Evolutionary conservation across 1,140 invertebrate species (phyloP).

Genomic region (Drosophila nikananu): DNA sequence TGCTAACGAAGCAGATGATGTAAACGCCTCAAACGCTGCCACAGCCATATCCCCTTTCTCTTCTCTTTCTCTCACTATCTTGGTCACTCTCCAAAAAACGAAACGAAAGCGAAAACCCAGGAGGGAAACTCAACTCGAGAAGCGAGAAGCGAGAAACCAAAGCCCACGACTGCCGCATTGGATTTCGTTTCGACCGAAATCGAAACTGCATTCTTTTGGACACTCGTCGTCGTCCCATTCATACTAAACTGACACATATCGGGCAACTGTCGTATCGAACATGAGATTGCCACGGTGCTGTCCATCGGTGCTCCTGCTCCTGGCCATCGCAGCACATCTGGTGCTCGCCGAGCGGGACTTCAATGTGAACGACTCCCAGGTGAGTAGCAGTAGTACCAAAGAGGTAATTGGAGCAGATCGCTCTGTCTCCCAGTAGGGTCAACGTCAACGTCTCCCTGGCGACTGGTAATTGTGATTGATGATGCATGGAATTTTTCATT

Average conservation of each 20-base stretch:
- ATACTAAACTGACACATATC: conserved; percentile 34
- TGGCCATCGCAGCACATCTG: conserved; percentile 17
- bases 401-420: not conserved
- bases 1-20: conserved; percentile 68
- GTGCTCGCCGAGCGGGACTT: conserved; percentile 74
- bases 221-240: conserved; percentile 7
- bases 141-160: conserved; percentile 26
- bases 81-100: conserved; percentile 5
- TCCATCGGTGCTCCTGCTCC: conserved; percentile 28
- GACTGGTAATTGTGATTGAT: conserved; percentile 65
- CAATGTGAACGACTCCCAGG: conserved; percentile 83
- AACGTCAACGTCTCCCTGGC: conserved; percentile 32
- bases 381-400: conserved; percentile 58
- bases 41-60: conserved; percentile 27
- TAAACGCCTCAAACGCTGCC: conserved; percentile 48
- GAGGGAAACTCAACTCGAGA: conserved; percentile 33
- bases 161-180: conserved; percentile 36
- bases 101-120: conserved; percentile 53
- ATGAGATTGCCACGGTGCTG: conserved; percentile 47
- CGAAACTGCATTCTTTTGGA: conserved; percentile 58
- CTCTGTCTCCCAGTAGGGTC: conserved; percentile 10
- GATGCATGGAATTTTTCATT: conserved; percentile 55
- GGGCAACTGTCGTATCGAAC: conserved; percentile 27
- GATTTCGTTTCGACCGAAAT: conserved; percentile 36
- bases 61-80: conserved; percentile 22